These are phyloP conservation scores for Drosophila hydei DNA, from an alignment of 1,140 invertebrate species.

Conservation along the genomic window DNA sequence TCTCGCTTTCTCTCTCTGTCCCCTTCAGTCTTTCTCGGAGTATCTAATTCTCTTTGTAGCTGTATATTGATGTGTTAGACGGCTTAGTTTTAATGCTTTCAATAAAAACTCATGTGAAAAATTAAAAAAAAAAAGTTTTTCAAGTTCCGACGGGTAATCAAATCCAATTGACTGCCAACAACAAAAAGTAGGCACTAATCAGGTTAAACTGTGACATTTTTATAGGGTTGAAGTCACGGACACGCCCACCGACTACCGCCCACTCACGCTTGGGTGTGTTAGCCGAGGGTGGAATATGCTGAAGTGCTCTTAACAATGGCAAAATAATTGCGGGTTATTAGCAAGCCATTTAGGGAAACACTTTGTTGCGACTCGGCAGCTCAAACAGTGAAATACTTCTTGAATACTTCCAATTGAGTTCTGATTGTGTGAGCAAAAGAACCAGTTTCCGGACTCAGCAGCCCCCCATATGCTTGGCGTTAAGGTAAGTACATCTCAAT, in stretches of 20 bases:
- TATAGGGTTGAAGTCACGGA: conserved; percentile 54
- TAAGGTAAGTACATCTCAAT: conserved; percentile 26
- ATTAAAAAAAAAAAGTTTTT: conserved; percentile 10
- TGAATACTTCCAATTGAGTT: conserved; percentile 44
- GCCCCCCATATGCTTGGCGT: conserved; percentile 14
- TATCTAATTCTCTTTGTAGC: conserved; percentile 4
- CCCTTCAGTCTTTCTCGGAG: conserved; percentile 2
- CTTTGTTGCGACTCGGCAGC: conserved; percentile 34
- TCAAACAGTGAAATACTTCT: conserved; percentile 21
- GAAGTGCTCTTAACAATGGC: conserved; percentile 56
- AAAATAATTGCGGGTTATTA: conserved; percentile 75
- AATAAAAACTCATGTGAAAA: conserved; percentile 61
- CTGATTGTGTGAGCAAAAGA: conserved; percentile 17
- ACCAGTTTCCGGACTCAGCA: not conserved
- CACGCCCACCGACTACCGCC: conserved; percentile 38
- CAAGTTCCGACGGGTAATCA: conserved; percentile 54
- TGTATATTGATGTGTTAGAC: conserved; percentile 53
- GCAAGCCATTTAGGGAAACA: conserved; percentile 61
- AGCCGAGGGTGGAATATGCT: conserved; percentile 34
- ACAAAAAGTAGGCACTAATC: conserved; percentile 66
- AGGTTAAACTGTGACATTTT: conserved; percentile 61
- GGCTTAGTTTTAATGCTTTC: conserved; percentile 59
- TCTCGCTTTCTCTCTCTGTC: conserved; percentile 7
- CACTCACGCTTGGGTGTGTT: conserved; percentile 16
- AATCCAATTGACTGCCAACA: conserved; percentile 70